Conservation (phyloP, 2,113 vertebrate species). For the Laterallus jamaicensis region DNA sequence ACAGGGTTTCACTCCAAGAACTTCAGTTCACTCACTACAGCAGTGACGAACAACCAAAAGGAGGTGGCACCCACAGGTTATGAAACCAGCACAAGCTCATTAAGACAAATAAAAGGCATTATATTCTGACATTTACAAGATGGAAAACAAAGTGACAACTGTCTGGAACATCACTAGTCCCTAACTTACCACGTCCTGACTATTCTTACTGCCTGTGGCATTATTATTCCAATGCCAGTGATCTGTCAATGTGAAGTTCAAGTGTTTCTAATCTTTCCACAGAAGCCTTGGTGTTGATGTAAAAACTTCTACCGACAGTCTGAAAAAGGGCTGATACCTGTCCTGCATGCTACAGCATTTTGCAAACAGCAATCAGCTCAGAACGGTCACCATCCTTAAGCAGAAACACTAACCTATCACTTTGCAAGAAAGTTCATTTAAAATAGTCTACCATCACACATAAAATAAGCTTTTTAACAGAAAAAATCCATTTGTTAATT, state of each 20-base stretch:
- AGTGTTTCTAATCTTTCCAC: background rate
- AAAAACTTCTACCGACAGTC: background rate
- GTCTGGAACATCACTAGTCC: background rate
- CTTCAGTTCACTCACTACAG: background rate
- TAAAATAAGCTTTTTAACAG: background rate
- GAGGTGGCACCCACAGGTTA: background rate
- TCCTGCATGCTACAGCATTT: background rate
- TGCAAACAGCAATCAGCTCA: fast-evolving
- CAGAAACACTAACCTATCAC: background rate
- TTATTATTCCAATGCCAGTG: background rate
- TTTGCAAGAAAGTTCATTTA: background rate
- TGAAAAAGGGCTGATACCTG: background rate
- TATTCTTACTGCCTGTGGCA: background rate
- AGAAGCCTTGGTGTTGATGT: background rate
- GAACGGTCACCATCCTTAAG: background rate
- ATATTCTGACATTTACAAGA: background rate
- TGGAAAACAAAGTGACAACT: background rate
- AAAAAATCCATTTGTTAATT: background rate
- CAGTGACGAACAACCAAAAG: background rate
- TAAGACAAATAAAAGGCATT: background rate
- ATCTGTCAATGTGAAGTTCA: background rate
- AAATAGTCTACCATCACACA: background rate
- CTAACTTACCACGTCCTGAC: background rate
- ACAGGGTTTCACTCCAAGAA: background rate
- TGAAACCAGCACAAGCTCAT: background rate